These are phyloP conservation scores for Odocoileus hemionus DNA, from an alignment of 2,113 vertebrate species.

Conservation along the genomic window DNA sequence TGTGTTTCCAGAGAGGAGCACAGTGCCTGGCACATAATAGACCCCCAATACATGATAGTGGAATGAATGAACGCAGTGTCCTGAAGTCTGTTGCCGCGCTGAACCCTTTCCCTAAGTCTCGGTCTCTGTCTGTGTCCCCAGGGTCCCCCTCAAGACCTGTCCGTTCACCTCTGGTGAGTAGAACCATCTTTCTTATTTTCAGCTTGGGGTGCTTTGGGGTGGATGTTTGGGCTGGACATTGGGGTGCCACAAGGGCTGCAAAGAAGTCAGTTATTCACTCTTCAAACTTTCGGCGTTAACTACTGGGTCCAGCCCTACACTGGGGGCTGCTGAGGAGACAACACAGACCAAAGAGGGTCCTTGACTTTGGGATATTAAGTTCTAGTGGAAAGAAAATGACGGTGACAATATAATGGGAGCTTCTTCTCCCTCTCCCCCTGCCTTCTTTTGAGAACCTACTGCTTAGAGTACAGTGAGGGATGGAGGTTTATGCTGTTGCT, in stretches of 20 bases:
- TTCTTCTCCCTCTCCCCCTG: not conserved
- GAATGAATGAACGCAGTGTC: not conserved
- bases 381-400: not conserved
- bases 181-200: not conserved
- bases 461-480: not conserved
- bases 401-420: not conserved
- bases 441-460: not conserved
- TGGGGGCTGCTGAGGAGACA: not conserved
- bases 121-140: slow-evolving; percentile 47
- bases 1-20: no score
- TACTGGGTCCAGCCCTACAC: not conserved
- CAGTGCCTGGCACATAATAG: not conserved
- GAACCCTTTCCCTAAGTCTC: not conserved
- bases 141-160: slow-evolving; percentile 79
- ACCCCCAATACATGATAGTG: not conserved
- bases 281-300: not conserved
- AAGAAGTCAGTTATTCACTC: not conserved
- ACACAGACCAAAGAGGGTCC: not conserved
- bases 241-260: not conserved
- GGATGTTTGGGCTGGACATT: not conserved
- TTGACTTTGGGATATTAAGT: not conserved
- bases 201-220: not conserved
- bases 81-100: not conserved
- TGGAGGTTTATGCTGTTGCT: not conserved
- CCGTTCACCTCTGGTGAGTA: slow-evolving; percentile 77